phyloP scores from a whole-genome alignment of 2,113 vertebrate genomes.

The Scalopus aquaticus region DNA sequence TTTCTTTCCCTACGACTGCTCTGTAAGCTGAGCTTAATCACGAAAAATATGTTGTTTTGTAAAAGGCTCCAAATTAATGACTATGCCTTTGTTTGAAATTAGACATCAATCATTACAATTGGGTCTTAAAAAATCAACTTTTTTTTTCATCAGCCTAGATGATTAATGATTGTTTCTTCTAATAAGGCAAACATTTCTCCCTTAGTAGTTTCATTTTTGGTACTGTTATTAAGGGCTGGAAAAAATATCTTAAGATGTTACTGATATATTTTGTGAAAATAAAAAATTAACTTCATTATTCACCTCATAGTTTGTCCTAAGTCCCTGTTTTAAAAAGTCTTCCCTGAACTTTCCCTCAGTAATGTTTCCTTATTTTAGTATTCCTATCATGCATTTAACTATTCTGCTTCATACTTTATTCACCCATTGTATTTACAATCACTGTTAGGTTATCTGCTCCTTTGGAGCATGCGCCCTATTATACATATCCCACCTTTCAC shows the following conservation, averaged over 20 bases:
- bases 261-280: not conserved
- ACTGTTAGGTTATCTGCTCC: not conserved
- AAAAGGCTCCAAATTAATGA: not conserved
- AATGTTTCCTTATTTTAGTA: not conserved
- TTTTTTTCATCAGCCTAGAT: no score
- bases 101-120: not conserved
- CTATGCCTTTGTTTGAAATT: conserved; percentile 8
- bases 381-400: not conserved
- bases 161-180: not conserved
- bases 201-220: not conserved
- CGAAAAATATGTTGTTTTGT: not conserved
- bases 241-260: not conserved
- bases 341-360: not conserved
- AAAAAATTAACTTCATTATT: conserved; percentile 5
- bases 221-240: not conserved
- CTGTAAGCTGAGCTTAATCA: not conserved
- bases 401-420: not conserved
- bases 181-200: not conserved
- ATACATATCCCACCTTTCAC: not conserved
- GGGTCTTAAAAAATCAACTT: no score
- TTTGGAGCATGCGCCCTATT: not conserved
- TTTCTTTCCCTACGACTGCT: not conserved
- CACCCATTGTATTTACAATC: not conserved
- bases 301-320: not conserved
- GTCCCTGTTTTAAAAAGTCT: not conserved